Evolutionary conservation across 2,888 invertebrate species (phyloP).

Genomic region (Cistogaster globosa): DNA sequence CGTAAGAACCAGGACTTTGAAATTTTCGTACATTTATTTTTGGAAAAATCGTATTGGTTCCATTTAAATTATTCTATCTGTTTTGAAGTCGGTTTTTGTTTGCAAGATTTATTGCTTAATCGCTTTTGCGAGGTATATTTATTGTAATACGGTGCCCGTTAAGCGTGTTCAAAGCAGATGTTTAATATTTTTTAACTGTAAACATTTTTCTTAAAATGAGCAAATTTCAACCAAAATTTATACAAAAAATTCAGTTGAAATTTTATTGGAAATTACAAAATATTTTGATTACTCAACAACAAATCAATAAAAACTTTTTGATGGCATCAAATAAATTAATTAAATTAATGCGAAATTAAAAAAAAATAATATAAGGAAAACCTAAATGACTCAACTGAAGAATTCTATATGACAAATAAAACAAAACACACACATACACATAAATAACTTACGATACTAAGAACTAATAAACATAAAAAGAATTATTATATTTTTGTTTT

Average conservation of each 20-base stretch:
- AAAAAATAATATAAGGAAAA: constrained; percentile 34
- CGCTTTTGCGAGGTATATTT: no score
- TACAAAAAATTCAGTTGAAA: constrained; percentile 7
- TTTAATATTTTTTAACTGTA: no score
- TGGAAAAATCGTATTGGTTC: no score
- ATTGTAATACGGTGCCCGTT: no score
- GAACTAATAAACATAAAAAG: constrained; percentile 42
- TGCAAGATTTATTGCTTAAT: no score
- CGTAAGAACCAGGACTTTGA: no score
- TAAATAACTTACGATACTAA: constrained; percentile 14
- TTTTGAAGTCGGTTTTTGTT: no score
- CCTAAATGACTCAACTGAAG: constrained; percentile 41
- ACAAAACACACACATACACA: background rate
- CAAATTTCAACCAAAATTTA: background rate
- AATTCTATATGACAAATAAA: constrained; percentile 21
- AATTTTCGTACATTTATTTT: no score
- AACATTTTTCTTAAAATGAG: no score
- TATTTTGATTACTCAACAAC: constrained; percentile 25
- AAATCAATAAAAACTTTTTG: background rate
- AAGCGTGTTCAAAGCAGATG: no score
- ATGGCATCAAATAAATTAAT: constrained; percentile 11
- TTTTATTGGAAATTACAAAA: background rate
- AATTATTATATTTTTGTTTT: background rate
- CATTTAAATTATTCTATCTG: no score
- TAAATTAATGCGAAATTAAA: constrained; percentile 1